phyloP scores from a whole-genome alignment of 2,888 invertebrate species.

The Drosophila parthenogenetica region DNA sequence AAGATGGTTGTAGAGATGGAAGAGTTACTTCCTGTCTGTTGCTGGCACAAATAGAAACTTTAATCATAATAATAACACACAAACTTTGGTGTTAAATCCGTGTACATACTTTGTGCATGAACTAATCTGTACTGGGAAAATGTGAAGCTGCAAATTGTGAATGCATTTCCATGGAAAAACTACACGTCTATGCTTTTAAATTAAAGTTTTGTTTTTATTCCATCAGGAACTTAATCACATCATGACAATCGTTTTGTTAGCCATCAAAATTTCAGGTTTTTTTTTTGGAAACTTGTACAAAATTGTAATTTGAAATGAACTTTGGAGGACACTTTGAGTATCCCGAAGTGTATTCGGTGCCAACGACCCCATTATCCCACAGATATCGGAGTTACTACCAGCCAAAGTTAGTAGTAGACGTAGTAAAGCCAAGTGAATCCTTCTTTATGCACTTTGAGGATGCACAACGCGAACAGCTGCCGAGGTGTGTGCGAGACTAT shows the following conservation, averaged over 20 bases:
- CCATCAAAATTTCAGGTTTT: conserved; percentile 14
- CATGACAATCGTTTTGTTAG: neutral
- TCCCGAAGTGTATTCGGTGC: neutral
- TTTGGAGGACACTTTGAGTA: neutral
- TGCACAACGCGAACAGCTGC: conserved; percentile 16
- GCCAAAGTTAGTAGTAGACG: neutral
- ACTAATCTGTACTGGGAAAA: conserved; percentile 7
- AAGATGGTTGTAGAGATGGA: neutral
- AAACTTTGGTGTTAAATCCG: conserved; percentile 63
- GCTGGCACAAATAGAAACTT: conserved; percentile 54
- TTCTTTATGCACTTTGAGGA: conserved; percentile 35
- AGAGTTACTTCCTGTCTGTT: neutral
- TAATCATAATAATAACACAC: conserved; percentile 75
- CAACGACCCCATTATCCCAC: neutral
- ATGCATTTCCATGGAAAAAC: conserved; percentile 6
- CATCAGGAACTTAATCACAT: neutral
- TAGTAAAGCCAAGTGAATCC: neutral
- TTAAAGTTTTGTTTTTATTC: neutral
- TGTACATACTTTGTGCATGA: conserved; percentile 21
- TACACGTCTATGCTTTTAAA: neutral
- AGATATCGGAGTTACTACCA: neutral
- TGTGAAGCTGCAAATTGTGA: conserved; percentile 15
- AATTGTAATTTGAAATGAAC: conserved; percentile 34
- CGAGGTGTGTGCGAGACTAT: conserved; percentile 17
- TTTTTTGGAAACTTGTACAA: conserved; percentile 5